Evolutionary conservation across 2,888 invertebrate species (phyloP).

Genomic region (Drosophila paranaensis): DNA sequence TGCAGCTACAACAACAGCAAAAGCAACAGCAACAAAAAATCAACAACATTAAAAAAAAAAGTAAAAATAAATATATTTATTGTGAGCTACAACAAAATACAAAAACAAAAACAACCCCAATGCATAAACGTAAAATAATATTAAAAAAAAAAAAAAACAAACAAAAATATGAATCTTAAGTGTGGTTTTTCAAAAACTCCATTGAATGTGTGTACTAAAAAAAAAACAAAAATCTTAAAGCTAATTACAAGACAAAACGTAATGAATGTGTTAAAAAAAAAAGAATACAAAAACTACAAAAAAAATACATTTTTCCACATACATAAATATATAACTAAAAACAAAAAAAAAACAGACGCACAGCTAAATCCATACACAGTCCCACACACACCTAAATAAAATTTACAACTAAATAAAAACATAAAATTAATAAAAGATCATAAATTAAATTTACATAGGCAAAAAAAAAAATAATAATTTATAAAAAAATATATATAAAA

Average conservation of each 20-base stretch:
- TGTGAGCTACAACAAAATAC: slow-evolving; percentile 43
- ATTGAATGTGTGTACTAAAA: slow-evolving; percentile 71
- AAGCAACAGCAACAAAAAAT: slow-evolving; percentile 18
- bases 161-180: slow-evolving; percentile 45
- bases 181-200: slow-evolving; percentile 76
- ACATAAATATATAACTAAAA: slow-evolving; percentile 42
- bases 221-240: slow-evolving; percentile 55
- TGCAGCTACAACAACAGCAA: slow-evolving; percentile 24
- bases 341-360: slow-evolving; percentile 47
- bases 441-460: slow-evolving; percentile 76
- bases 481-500: slow-evolving; percentile 25
- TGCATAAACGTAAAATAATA: slow-evolving; percentile 58
- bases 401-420: slow-evolving; percentile 62
- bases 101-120: slow-evolving; percentile 57
- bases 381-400: slow-evolving; percentile 66
- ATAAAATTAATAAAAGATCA: slow-evolving; percentile 43
- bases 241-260: slow-evolving; percentile 34
- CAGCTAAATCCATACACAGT: slow-evolving; percentile 61
- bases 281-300: slow-evolving; percentile 6
- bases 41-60: slow-evolving; percentile 25
- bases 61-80: slow-evolving; percentile 29
- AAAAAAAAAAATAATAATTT: slow-evolving; percentile 30
- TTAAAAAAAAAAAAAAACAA: slow-evolving; percentile 15
- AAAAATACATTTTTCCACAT: slow-evolving; percentile 41
- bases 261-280: slow-evolving; percentile 54